These are phyloP conservation scores for Lemur catta DNA, from an alignment of 2,797 vertebrate genomes.

Conservation along the genomic window DNA sequence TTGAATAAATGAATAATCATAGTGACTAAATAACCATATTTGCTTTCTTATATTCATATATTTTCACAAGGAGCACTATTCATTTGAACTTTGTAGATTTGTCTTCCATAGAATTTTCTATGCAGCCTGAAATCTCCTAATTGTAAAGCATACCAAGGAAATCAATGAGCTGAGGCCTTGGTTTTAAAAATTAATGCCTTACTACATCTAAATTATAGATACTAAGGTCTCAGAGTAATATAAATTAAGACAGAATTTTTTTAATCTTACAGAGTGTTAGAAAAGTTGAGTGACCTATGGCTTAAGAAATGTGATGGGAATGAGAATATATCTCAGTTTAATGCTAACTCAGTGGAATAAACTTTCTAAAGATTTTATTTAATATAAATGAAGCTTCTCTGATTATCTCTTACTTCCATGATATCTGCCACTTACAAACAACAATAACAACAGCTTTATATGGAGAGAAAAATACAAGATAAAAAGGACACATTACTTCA, in stretches of 20 bases:
- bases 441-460: not conserved
- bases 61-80: not conserved
- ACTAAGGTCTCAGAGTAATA: not conserved
- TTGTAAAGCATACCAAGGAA: not conserved
- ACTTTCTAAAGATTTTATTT: not conserved
- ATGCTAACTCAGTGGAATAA: not conserved
- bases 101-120: not conserved
- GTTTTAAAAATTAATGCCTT: conserved; percentile 10
- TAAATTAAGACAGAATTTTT: not conserved
- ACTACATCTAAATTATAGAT: not conserved
- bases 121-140: not conserved
- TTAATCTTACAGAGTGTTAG: not conserved
- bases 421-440: not conserved
- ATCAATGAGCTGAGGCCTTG: not conserved
- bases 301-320: not conserved
- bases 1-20: not conserved
- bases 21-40: not conserved
- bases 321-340: not conserved
- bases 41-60: not conserved
- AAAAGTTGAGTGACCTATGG: not conserved
- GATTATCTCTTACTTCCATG: not conserved
- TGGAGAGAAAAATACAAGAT: not conserved
- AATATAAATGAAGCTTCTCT: not conserved
- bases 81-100: not conserved
- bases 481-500: not conserved